phyloP scores from a whole-genome alignment of 2,888 invertebrate species.

The Calliphora vomitoria region DNA sequence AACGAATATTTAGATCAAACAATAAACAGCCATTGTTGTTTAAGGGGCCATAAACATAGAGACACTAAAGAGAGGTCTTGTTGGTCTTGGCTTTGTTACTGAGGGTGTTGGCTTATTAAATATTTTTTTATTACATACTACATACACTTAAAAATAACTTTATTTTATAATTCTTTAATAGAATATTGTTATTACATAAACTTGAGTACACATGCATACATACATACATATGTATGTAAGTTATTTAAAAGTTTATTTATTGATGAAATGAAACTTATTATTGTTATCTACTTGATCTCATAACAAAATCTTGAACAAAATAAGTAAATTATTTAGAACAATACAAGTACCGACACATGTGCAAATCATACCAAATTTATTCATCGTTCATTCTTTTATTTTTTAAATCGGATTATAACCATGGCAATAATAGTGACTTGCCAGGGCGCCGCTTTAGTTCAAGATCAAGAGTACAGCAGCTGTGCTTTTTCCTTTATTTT shows the following conservation, averaged over 20 bases:
- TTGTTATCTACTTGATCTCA: conserved; percentile 35
- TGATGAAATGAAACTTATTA: conserved; percentile 2
- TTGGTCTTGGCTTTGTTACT: conserved; percentile 54
- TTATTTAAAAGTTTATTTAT: background rate
- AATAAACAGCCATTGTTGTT: conserved; percentile 37
- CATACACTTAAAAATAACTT: background rate
- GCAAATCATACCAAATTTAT: conserved; percentile 4
- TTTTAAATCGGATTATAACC: conserved; percentile 43
- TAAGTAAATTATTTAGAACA: background rate
- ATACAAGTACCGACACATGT: conserved; percentile 1
- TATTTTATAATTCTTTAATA: background rate
- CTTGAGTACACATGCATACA: background rate
- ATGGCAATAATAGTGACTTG: background rate
- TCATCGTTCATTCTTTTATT: conserved; percentile 36
- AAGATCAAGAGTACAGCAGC: conserved; percentile 32
- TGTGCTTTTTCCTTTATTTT: conserved; percentile 2
- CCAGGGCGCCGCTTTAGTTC: conserved; percentile 43
- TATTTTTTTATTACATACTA: background rate
- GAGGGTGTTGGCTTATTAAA: conserved; percentile 65
- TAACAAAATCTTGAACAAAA: background rate
- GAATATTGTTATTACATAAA: conserved; percentile 11
- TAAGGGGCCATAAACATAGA: conserved; percentile 11
- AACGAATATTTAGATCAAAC: conserved; percentile 27
- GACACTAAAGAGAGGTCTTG: background rate
- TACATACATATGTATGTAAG: background rate